Percentiles rank a stretch among this genome's conserved stretches.
phyloP scores from a whole-genome alignment of 2,888 invertebrate genomes.

The Cenopis cana region DNA sequence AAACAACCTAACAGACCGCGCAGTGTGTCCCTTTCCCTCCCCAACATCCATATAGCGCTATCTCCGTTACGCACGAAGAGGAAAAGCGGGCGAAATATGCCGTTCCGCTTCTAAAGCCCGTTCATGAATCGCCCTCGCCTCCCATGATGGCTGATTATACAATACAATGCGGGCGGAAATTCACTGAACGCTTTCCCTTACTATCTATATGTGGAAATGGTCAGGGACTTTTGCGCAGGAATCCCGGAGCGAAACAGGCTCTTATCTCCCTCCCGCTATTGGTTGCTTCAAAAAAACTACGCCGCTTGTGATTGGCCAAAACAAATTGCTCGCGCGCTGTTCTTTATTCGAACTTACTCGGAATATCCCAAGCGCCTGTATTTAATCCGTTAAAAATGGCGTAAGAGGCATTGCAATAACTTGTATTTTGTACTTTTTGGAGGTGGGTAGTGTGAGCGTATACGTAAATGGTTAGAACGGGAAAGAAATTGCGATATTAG shows the following conservation, averaged over 20 bases:
- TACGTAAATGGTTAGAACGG: conserved; percentile 50
- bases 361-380: conserved; percentile 65
- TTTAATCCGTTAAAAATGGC: conserved; percentile 52
- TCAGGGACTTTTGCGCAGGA: conserved; percentile 64
- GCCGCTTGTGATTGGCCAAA: conserved; percentile 82
- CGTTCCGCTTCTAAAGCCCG: conserved; percentile 64
- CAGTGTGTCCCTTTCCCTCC: conserved; percentile 61
- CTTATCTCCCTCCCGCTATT: conserved; percentile 82
- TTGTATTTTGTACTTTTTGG: conserved; percentile 52
- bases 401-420: conserved; percentile 50
- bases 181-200: conserved; percentile 67
- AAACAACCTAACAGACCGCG: conserved; percentile 67
- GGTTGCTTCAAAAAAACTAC: conserved; percentile 80
- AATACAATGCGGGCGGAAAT: conserved; percentile 76
- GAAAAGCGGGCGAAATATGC: conserved; percentile 73
- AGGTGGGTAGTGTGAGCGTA: conserved; percentile 44
- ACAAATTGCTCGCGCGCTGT: conserved; percentile 83
- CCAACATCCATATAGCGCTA: conserved; percentile 46
- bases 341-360: conserved; percentile 70
- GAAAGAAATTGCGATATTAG: conserved; percentile 71
- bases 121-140: conserved; percentile 77
- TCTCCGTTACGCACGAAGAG: conserved; percentile 60
- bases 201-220: conserved; percentile 58
- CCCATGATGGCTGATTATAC: conserved; percentile 86
- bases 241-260: conserved; percentile 67